phyloP scores from a whole-genome alignment of 2,888 invertebrate species.

The Nemotelus nigrinus region DNA sequence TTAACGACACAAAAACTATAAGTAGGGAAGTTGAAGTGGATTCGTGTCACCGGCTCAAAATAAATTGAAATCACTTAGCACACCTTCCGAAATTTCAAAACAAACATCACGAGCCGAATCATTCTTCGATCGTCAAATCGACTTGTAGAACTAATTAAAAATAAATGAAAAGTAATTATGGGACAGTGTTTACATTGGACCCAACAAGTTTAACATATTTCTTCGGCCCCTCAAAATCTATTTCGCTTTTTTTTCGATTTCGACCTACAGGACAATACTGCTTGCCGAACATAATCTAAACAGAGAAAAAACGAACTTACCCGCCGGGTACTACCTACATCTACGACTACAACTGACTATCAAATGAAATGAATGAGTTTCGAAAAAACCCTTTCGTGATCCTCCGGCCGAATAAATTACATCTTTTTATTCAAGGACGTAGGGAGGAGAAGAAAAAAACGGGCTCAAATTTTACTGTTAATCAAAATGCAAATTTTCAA shows the following conservation, averaged over 20 bases:
- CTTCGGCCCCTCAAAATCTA: background rate
- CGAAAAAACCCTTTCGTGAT: slow-evolving; percentile 2
- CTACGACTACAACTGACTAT: too few relatives aligned
- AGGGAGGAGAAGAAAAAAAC: background rate
- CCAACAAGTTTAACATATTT: slow-evolving; percentile 19
- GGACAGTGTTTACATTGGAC: slow-evolving; percentile 36
- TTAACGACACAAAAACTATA: too few relatives aligned
- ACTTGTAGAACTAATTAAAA: slow-evolving; percentile 44
- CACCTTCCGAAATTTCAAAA: too few relatives aligned
- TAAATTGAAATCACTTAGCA: too few relatives aligned
- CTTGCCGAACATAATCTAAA: too few relatives aligned
- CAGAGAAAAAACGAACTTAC: background rate
- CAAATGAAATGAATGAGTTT: slow-evolving; percentile 23
- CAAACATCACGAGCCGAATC: too few relatives aligned
- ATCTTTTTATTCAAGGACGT: slow-evolving; percentile 1
- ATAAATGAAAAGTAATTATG: slow-evolving; percentile 43
- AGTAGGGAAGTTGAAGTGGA: too few relatives aligned
- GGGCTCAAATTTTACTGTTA: slow-evolving; percentile 26
- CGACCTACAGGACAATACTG: too few relatives aligned
- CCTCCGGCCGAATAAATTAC: slow-evolving; percentile 35
- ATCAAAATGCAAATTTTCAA: slow-evolving; percentile 35
- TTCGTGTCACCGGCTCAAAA: too few relatives aligned
- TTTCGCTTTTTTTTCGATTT: background rate
- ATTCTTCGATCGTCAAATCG: background rate
- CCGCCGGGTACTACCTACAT: background rate